phyloP scores from a whole-genome alignment of 2,113 vertebrate species.

The Symphodus melops region DNA sequence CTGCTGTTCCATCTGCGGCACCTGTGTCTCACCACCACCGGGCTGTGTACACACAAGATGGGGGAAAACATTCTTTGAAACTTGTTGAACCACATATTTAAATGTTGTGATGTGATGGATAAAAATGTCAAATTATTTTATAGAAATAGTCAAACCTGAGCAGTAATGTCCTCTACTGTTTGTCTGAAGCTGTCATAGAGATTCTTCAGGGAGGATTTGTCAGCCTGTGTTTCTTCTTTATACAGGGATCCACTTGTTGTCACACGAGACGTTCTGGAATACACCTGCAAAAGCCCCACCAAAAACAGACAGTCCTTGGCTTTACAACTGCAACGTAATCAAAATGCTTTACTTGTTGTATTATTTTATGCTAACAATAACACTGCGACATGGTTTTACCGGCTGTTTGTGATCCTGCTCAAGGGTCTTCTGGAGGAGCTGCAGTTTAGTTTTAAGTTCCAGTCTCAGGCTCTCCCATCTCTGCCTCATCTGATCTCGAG shows the following conservation, averaged over 20 bases:
- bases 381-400: slow-evolving; percentile 74
- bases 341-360: no score
- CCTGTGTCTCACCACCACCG: slow-evolving; percentile 70
- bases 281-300: slow-evolving; percentile 79
- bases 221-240: slow-evolving; percentile 82
- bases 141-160: slow-evolving; percentile 76
- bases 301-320: no score
- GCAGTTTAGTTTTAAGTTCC: slow-evolving; percentile 90
- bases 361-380: background rate
- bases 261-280: slow-evolving; percentile 86
- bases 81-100: background rate
- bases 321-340: no score
- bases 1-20: slow-evolving; percentile 86
- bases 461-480: slow-evolving; percentile 91
- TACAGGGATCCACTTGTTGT: slow-evolving; percentile 82
- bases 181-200: slow-evolving; percentile 87
- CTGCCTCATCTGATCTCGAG: slow-evolving; percentile 86
- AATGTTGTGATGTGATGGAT: background rate
- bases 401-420: slow-evolving; percentile 88
- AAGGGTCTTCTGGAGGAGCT: slow-evolving; percentile 87
- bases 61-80: background rate
- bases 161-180: slow-evolving; percentile 84
- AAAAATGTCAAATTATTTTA: background rate
- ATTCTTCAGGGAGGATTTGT: slow-evolving; percentile 84
- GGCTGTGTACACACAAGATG: slow-evolving; percentile 66